Evolutionary conservation across 2,888 invertebrate genomes (phyloP), one percentile per base, ranked within the genome.

Genomic region (Flexamia atlantica): DNA sequence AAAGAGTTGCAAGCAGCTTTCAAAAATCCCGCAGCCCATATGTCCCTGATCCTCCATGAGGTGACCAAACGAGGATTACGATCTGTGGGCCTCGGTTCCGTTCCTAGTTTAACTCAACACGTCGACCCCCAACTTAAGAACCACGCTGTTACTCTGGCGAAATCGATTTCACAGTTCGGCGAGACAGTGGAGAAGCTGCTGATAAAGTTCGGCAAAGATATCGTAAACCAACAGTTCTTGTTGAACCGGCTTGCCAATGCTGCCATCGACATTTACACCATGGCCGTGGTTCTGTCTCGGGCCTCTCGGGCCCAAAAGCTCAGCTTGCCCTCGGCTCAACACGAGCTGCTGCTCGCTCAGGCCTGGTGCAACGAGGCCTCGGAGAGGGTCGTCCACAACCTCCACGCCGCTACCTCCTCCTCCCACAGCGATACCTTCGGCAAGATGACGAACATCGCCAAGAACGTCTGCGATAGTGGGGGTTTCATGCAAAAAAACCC

Each of bases 1-100:
- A 95, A 95, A 90, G 98, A 99, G 90, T 90, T 99, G 85, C 98
- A 98, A 91, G 96, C 94, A 87, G 99, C 99, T 0, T 95, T 99
- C 90, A 96, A 96, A 91, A 97, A 97, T 91, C 99, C 99, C 3
- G 92, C 97, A 0, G 95, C 97, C 7, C 96, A 99, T 91, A 93
- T 99, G 86, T 96, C 98, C 20, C 91, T 98, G 28, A 95, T 99
- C 87, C 94, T 98, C 89, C 96, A 94, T 88, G 97, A 97, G 91
- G 97, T 97, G 25, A 94, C 95, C 0, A 95, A 94, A 87, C 93
- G 97, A 88, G 95, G 97, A 5, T 93, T 94, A n/a, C 93, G 95
- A 85, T 94, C 95, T 82, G 96, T 98, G 70, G 98, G 98, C 25
- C 91, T 97, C 68, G 92, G 93, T 80, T 91, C 92, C 17, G 91